Evolutionary conservation across 2,113 vertebrate genomes (phyloP), one percentile per base, ranked within the genome.

Genomic region (Uria aalge): DNA sequence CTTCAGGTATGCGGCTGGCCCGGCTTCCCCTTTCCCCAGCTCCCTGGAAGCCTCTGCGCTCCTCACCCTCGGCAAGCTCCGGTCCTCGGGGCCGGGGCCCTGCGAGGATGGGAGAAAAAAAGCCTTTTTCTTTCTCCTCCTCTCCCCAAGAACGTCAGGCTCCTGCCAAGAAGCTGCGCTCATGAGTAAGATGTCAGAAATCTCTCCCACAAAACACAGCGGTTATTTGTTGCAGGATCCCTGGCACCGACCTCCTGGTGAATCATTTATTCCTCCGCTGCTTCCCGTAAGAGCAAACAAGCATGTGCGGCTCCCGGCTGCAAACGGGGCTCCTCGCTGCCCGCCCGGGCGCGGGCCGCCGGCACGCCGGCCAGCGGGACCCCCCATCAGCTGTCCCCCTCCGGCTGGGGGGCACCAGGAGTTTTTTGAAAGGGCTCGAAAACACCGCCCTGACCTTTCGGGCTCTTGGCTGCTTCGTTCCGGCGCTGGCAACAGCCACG

Each of bases 361-460:
- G 6, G 0, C 20, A 0, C 11, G 30, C 47, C 47, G 6, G 0
- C 40, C 21, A 17, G 83, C 29, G 2, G n/a, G 18, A 24, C 3
- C 2, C 7, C 1, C 2, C 12, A 5, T 4, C 63, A 6, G 14
- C 8, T 4, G 1, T 5, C 43, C 82, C 71, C 36, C 3, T 40
- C 84, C 77, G 63, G 63, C 15, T 21, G 5, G 0, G 4, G 62
- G n/a, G 17, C 8, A 12, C 13, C 1, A 21, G 16, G 21, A 21
- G 41, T 6, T 17, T 53, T 36, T 16, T 8, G 3, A n/a, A 36
- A 36, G 48, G 32, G 19, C 32, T 57, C 3, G 1, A 29, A 68
- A 62, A 41, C 76, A 14, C 20, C 41, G 0, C 26, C 45, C 45
- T 3, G 53, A 30, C 14, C 47, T 7, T 9, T 18, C 21, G 2